phyloP scores from a whole-genome alignment of 1,140 invertebrate genomes.

The Drosophila pandora region DNA sequence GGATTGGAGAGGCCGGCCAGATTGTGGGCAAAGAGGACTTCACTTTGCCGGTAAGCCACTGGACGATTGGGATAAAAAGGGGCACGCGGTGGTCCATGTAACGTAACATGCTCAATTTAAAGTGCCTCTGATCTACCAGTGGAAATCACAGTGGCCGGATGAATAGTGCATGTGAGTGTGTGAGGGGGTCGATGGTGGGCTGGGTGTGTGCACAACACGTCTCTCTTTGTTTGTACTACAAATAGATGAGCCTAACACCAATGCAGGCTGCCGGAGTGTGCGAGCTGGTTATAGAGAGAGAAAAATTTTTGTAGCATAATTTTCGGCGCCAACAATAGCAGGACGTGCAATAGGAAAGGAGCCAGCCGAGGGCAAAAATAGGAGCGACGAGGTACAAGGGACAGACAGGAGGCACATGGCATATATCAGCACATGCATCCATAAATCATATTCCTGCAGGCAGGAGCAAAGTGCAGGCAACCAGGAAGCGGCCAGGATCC shows the following conservation, averaged over 20 bases:
- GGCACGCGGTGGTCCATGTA: slow-evolving; percentile 31
- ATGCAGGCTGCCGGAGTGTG: slow-evolving; percentile 18
- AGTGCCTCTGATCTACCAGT: slow-evolving; percentile 67
- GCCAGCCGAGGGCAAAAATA: background rate
- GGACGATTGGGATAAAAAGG: slow-evolving; percentile 2
- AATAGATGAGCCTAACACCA: slow-evolving; percentile 67
- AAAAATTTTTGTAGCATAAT: slow-evolving; percentile 82
- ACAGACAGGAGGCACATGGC: slow-evolving; percentile 57
- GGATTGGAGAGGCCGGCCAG: background rate
- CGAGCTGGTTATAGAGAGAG: slow-evolving; percentile 32
- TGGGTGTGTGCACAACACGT: slow-evolving; percentile 53
- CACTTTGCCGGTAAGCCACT: slow-evolving; percentile 43
- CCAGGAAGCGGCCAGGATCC: slow-evolving; percentile 68
- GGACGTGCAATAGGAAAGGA: slow-evolving; percentile 32
- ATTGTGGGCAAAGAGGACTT: slow-evolving; percentile 9
- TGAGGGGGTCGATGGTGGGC: slow-evolving; percentile 6
- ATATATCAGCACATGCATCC: slow-evolving; percentile 82
- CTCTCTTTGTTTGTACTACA: slow-evolving; percentile 71
- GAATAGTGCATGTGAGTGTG: background rate
- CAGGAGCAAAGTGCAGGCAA: slow-evolving; percentile 69
- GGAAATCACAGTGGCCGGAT: slow-evolving; percentile 24
- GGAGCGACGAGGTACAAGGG: slow-evolving; percentile 5
- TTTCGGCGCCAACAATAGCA: slow-evolving; percentile 75
- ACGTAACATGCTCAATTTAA: slow-evolving; percentile 76
- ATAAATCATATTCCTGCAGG: slow-evolving; percentile 81